A percentile compares a stretch with the other conserved stretches of the same genome.
phyloP scores from a whole-genome alignment of 2,113 vertebrate genomes.

The Mugil cephalus region DNA sequence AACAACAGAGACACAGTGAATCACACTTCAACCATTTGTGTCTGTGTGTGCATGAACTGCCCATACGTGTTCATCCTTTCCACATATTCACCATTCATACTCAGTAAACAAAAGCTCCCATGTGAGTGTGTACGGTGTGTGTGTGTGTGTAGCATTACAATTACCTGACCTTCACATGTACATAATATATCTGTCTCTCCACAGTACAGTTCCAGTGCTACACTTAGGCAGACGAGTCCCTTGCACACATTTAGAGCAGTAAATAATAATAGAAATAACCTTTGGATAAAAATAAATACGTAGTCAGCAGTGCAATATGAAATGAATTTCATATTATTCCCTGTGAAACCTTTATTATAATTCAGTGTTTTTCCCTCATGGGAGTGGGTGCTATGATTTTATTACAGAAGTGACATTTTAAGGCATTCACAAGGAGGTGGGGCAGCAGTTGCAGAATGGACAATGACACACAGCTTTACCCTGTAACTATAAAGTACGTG shows the following conservation, averaged over 20 bases:
- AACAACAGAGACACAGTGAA: slow-evolving; percentile 29
- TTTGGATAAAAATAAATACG: neutral
- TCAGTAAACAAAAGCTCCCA: slow-evolving; percentile 5
- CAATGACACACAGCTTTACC: neutral
- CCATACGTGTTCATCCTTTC: neutral
- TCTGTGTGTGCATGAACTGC: neutral
- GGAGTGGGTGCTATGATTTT: too few relatives aligned
- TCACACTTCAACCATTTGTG: neutral
- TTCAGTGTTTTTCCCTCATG: too few relatives aligned
- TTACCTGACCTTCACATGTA: slow-evolving; percentile 36
- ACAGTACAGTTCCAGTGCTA: slow-evolving; percentile 1
- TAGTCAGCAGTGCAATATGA: neutral
- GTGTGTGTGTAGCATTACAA: slow-evolving; percentile 31
- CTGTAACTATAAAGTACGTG: slow-evolving; percentile 6
- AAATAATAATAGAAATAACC: slow-evolving; percentile 4
- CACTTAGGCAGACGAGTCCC: slow-evolving; percentile 4
- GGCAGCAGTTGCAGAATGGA: neutral
- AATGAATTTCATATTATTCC: neutral
- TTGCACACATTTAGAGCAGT: slow-evolving; percentile 25
- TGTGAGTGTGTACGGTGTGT: slow-evolving; percentile 7
- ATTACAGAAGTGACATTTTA: too few relatives aligned
- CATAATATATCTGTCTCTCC: neutral
- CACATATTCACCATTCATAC: slow-evolving; percentile 11
- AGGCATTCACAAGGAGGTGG: neutral
- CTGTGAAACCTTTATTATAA: too few relatives aligned